These are phyloP conservation scores for Agonopterix alstromeriana DNA, from an alignment of 2,888 invertebrate species.

Conservation along the genomic window DNA sequence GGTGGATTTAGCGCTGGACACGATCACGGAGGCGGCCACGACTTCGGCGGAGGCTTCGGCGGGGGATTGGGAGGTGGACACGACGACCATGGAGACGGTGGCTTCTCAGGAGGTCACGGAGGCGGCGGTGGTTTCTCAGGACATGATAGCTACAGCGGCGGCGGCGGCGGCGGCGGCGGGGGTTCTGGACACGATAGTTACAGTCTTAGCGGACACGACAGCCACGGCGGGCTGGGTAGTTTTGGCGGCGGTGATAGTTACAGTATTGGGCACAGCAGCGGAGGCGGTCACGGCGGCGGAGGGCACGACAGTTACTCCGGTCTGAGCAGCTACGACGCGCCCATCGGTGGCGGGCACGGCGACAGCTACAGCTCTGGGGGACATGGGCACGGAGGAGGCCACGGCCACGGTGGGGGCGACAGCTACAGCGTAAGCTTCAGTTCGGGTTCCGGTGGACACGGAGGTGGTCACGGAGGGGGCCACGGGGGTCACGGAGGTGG, in stretches of 20 bases:
- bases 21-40: slow-evolving; percentile 21
- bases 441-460: slow-evolving; percentile 27
- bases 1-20: slow-evolving; percentile 13
- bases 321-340: slow-evolving; percentile 17
- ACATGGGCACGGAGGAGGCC: slow-evolving; percentile 20
- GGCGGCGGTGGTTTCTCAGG: slow-evolving; percentile 21
- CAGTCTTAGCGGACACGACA: slow-evolving; percentile 16
- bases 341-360: slow-evolving; percentile 12
- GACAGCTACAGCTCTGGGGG: slow-evolving; percentile 19
- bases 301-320: slow-evolving; percentile 11
- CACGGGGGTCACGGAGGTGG: slow-evolving; percentile 29
- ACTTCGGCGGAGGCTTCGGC: slow-evolving; percentile 21
- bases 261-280: slow-evolving; percentile 11
- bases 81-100: slow-evolving; percentile 18
- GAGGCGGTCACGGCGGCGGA: slow-evolving; percentile 22
- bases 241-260: slow-evolving; percentile 20
- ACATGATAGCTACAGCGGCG: slow-evolving; percentile 15
- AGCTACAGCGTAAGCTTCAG: slow-evolving; percentile 21
- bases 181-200: slow-evolving; percentile 13
- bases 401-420: slow-evolving; percentile 22
- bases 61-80: slow-evolving; percentile 21
- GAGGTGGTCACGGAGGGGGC: slow-evolving; percentile 28
- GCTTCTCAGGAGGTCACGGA: slow-evolving; percentile 17
- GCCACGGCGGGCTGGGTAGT: slow-evolving; percentile 19
- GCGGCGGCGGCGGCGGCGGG: slow-evolving; percentile 14